Evolutionary conservation across 2,797 vertebrate species (phyloP).

Genomic region (Hoplostethus atlanticus): DNA sequence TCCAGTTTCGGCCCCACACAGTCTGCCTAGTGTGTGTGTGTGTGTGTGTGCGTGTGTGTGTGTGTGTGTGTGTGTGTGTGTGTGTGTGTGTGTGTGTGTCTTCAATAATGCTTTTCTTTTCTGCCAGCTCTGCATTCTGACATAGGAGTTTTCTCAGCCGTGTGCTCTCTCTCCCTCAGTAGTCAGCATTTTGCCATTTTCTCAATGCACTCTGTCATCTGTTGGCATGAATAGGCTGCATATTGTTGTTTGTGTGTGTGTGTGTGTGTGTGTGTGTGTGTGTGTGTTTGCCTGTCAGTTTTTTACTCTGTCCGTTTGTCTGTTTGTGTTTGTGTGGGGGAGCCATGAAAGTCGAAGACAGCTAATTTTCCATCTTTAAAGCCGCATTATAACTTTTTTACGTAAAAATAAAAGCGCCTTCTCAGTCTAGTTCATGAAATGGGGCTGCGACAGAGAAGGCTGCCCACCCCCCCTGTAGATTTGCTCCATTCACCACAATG

Average conservation of each 20-base stretch:
- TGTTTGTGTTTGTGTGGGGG: constrained; percentile 54
- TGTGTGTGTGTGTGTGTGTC: constrained; percentile 35
- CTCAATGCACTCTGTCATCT: constrained; percentile 78
- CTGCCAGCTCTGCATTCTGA: constrained; percentile 81
- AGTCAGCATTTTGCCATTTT: constrained; percentile 82
- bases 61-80: constrained; percentile 24
- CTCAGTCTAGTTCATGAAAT: too few species aligned
- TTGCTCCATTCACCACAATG: too few species aligned
- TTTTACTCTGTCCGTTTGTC: constrained; percentile 30
- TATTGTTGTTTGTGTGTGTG: constrained; percentile 52
- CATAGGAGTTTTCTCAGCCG: constrained; percentile 77
- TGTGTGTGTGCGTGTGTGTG: constrained; percentile 2
- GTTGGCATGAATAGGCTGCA: constrained; percentile 74
- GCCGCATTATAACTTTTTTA: constrained; percentile 7
- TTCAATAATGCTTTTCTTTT: constrained; percentile 74
- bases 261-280: constrained; percentile 7
- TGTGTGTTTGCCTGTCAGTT: constrained; percentile 43
- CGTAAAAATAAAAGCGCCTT: background rate
- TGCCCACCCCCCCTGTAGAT: too few species aligned
- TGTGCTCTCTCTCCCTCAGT: constrained; percentile 67
- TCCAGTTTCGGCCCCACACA: constrained; percentile 67
- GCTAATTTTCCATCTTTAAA: constrained; percentile 50
- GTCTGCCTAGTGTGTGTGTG: constrained; percentile 34
- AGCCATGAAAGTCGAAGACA: constrained; percentile 57
- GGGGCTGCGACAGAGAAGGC: too few species aligned